Evolutionary conservation across 2,113 vertebrate genomes (phyloP), one percentile per base, ranked within the genome.

Genomic region (Ictidomys tridecemlineatus): DNA sequence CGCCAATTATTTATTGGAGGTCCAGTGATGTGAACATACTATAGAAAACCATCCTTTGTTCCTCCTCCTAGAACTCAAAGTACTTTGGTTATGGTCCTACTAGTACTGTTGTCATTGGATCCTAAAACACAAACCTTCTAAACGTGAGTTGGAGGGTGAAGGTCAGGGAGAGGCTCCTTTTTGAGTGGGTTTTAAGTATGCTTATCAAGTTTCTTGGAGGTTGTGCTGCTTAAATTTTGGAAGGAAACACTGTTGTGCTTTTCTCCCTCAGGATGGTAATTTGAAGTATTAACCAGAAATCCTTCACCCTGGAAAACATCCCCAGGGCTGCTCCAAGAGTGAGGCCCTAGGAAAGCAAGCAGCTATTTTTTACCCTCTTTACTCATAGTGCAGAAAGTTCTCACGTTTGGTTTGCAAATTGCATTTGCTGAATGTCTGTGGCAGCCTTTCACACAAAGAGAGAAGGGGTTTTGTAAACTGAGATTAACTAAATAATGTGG

Each of bases 371-470:
- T 93, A 48, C 83, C 61, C 5, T 89, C 42, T 70, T 86, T 78
- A 69, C n/a, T 34, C 93, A 70, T 96, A 98, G 93, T 96, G 96
- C 98, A 97, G 92, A 97, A 98, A 97, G 90, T 90, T 97, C 97
- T 98, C 95, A 93, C 96, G 92, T 97, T 98, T 98, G 96, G 97
- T 97, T 98, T 98, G 98, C 97, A 98, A 98, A 97, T 93, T 98
- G 97, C 97, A 98, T 98, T 98, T 98, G 97, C 97, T 98, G 96
- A 97, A 98, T 98, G 98, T 98, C 82, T 90, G 96, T 98, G 97
- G 98, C 98, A 97, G 5, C 3, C 93, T 98, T 98, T 98, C 98
- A 98, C 97, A 97, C 94, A 97, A 97, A 98, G 95, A 94, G 97
- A 98, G 96, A 98, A 30, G 1, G 53, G 92, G 76, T 97, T 98